Base-by-base conservation (phyloP, 2,797 vertebrate species). In the Notamacropus eugenii region DNA sequence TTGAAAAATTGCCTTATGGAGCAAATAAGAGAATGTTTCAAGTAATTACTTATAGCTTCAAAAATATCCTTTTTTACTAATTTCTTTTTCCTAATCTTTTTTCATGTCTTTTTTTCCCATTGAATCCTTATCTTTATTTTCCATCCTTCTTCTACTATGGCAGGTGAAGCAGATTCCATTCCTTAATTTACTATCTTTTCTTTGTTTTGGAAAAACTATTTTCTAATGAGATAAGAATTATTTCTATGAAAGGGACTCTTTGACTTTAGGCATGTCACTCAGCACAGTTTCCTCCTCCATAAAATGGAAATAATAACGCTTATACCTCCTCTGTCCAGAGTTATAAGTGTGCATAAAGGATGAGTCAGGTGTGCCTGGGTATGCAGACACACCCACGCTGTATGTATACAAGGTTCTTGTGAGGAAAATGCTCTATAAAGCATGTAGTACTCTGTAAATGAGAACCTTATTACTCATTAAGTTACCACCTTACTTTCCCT, bases 161-260 rank as follows among this genome's bases (percentile, higher is more conserved):
- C 46, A 46, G 22, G 40, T 82, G 22, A 46, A 46, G 93, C 13
- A 90, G 16, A 58, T 93, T 0, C 91, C 74, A 56, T 92, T 92
- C 55, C 5, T 50, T 31, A n/a, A 34, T 93, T 90, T 91, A 94
- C 34, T 67, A 90, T 92, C 67, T 62, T 87, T 93, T 91, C 34
- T 74, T 93, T 92, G 16, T 92, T 19, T 19, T 34, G 4, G 96
- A 31, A 95, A 56, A 54, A 93, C 19, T 54, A 55, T 95, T 92
- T 90, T 55, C 31, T 46, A 90, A 4, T 67, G 13, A 92, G 90
- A 74, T 34, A 34, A 6, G 91, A 90, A 40, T 92, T 54, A 54
- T 93, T 94, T 57, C 92, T 55, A 54, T 82, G 40, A 95, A 94
- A 55, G 5, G 58, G 8, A 40, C 46, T 91, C 11, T 92, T 95